Conservation (phyloP, 2,113 vertebrate genomes). For the Mola mola region DNA sequence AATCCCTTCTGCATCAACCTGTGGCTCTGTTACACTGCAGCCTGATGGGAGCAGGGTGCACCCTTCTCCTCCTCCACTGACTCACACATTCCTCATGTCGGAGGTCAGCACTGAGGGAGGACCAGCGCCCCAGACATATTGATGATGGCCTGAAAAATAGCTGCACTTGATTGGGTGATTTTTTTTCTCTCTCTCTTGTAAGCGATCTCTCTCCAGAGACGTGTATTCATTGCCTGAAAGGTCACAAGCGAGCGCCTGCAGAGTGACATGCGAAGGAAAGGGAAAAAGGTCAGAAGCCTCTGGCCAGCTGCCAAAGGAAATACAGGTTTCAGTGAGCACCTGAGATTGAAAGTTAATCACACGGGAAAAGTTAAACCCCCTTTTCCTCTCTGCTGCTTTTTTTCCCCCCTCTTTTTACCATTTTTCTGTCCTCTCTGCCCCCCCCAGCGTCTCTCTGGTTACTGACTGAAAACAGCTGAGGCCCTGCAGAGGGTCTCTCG, state of each 20-base stretch:
- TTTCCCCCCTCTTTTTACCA: background rate
- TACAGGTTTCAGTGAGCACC: conserved; percentile 32
- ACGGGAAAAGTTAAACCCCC: conserved; percentile 5
- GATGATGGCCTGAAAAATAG: conserved; percentile 46
- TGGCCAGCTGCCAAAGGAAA: conserved; percentile 62
- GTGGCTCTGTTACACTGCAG: conserved; percentile 20
- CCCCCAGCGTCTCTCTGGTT: conserved; percentile 28
- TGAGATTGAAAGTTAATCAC: conserved; percentile 49
- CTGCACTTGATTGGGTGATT: conserved; percentile 28
- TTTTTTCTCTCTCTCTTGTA: conserved; percentile 30
- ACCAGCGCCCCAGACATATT: conserved; percentile 28
- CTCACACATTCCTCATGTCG: conserved; percentile 60
- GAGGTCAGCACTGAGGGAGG: conserved; percentile 47
- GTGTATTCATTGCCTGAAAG: conserved; percentile 42
- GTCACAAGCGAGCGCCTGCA: conserved; percentile 34
- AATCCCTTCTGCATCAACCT: conserved; percentile 28
- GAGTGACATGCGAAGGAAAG: conserved; percentile 42
- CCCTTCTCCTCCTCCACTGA: conserved; percentile 34
- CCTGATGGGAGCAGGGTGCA: conserved; percentile 36
- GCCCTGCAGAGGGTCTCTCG: conserved; percentile 3
- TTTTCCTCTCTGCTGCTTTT: conserved; percentile 19
- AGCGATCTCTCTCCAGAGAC: conserved; percentile 51
- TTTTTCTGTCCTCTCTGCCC: conserved; percentile 20
- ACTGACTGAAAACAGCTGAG: conserved; percentile 38
- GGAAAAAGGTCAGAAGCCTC: conserved; percentile 56